A percentile compares a stretch with the other conserved stretches of the same genome.
phyloP scores from a whole-genome alignment of 2,797 vertebrate genomes.

The Alca torda region DNA sequence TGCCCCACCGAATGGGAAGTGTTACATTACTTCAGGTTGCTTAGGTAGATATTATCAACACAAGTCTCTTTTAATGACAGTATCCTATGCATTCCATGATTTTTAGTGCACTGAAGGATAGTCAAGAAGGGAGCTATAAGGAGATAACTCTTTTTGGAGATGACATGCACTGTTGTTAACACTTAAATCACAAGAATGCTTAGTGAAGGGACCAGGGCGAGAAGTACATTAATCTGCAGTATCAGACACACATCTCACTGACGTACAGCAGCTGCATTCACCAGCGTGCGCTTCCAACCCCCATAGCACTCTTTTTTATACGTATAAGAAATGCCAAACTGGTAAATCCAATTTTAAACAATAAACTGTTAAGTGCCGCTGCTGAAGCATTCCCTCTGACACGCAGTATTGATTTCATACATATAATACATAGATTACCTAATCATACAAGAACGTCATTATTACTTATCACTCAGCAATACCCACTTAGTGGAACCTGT shows the following conservation, averaged over 20 bases:
- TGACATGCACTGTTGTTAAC: not conserved
- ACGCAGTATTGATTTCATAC: fast-evolving
- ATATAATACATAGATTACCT: not conserved
- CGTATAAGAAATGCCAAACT: fast-evolving
- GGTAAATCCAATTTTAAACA: not conserved
- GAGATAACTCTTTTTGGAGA: not conserved
- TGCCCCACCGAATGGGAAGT: not conserved
- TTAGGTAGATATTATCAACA: not conserved
- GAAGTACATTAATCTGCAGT: fast-evolving
- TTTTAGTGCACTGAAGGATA: not conserved
- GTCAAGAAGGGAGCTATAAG: not conserved
- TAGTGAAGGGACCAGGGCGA: not conserved
- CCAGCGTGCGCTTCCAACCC: not conserved
- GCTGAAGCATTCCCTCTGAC: not conserved
- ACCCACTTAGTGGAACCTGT: not conserved
- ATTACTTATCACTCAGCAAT: not conserved
- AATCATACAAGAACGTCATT: fast-evolving
- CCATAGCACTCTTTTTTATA: fast-evolving
- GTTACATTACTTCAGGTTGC: not conserved
- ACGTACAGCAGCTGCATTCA: fast-evolving
- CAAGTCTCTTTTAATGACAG: no score
- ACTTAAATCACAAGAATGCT: not conserved
- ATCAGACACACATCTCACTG: not conserved
- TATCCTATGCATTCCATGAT: not conserved
- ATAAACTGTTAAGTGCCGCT: not conserved